Evolutionary conservation across 1,140 invertebrate species (phyloP).

Genomic region (Hylaeus anthracinus): DNA sequence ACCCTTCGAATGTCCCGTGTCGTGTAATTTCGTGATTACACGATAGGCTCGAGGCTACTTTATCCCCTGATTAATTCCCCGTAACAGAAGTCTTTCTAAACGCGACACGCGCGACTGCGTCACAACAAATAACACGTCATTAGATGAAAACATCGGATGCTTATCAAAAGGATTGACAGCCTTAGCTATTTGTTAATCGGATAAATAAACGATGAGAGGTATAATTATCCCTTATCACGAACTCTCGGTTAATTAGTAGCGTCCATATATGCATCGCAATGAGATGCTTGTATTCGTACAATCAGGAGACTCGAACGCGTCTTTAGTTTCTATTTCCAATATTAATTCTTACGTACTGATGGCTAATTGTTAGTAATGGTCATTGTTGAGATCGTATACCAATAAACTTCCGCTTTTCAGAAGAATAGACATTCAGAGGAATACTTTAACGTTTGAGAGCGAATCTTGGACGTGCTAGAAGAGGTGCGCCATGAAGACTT

Average conservation of each 20-base stretch:
- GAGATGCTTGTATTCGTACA: background rate
- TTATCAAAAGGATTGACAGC: background rate
- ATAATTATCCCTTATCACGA: background rate
- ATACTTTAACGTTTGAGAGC: too few species aligned
- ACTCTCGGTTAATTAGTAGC: background rate
- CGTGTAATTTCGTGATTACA: background rate
- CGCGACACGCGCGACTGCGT: background rate
- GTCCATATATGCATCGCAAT: background rate
- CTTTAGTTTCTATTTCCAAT: too few species aligned
- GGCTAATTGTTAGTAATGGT: too few species aligned
- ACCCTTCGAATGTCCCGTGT: background rate
- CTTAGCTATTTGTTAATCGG: background rate
- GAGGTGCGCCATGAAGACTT: too few species aligned
- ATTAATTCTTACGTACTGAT: too few species aligned
- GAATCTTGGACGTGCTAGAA: background rate
- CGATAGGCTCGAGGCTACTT: background rate
- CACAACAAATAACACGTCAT: background rate
- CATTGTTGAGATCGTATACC: too few species aligned
- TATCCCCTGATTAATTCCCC: background rate
- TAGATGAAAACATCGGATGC: background rate
- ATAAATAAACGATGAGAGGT: background rate
- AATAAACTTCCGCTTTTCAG: too few species aligned
- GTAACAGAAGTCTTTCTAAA: background rate
- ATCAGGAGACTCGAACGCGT: background rate
- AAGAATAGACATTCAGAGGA: too few species aligned